phyloP scores from a whole-genome alignment of 2,888 invertebrate species.

The Pristionchus entomophagus region DNA sequence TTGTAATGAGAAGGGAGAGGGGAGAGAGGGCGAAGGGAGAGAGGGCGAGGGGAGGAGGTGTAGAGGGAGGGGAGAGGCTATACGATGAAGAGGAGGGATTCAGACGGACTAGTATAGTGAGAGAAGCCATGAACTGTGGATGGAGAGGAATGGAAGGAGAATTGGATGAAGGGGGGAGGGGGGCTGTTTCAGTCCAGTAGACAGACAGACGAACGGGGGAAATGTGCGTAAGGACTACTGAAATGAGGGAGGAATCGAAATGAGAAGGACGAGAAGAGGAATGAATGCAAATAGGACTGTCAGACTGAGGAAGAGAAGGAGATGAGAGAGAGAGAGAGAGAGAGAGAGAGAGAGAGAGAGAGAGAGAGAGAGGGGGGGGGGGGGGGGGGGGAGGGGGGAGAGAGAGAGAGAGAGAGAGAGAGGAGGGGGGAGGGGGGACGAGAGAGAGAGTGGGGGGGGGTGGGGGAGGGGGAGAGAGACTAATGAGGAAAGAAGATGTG shows the following conservation, averaged over 20 bases:
- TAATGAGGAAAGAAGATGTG: not conserved
- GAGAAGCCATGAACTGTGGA: not conserved
- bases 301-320: slow-evolving; percentile 2
- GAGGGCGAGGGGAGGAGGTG: not conserved
- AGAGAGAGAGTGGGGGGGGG: not conserved
- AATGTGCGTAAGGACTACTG: not conserved
- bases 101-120: not conserved
- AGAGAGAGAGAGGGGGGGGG: not conserved
- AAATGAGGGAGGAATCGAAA: not conserved
- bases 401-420: not conserved
- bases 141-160: not conserved
- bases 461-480: not conserved
- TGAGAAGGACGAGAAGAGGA: not conserved
- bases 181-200: not conserved
- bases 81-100: not conserved
- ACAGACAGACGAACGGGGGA: not conserved
- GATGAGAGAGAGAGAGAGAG: not conserved
- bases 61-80: not conserved
- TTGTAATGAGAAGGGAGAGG: not conserved
- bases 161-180: not conserved
- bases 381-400: not conserved
- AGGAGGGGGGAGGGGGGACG: not conserved
- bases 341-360: not conserved
- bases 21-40: too few species aligned
- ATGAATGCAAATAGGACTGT: not conserved